Evolutionary conservation across 2,113 vertebrate genomes (phyloP).

Genomic region (Notarius quadriscutis): DNA sequence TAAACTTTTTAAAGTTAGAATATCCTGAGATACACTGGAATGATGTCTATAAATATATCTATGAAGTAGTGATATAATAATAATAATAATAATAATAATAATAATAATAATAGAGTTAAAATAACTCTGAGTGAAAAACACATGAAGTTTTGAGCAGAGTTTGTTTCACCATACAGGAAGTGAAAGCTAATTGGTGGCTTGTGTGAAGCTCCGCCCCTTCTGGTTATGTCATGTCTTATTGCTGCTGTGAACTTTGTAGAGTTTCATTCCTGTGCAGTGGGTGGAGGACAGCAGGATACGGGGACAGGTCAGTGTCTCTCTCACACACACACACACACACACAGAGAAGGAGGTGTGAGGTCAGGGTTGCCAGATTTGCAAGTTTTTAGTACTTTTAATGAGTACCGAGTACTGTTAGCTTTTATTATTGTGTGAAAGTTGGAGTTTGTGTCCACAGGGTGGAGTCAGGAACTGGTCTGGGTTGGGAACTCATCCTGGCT

Average conservation of each 20-base stretch:
- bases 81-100: too few species aligned
- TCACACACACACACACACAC: slow-evolving; percentile 3
- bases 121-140: too few species aligned
- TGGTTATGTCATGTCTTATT: not conserved
- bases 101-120: not conserved
- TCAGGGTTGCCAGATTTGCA: slow-evolving; percentile 2
- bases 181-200: slow-evolving; percentile 6
- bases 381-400: not conserved
- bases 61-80: too few species aligned
- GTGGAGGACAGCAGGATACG: not conserved
- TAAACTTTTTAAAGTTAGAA: not conserved
- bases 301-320: slow-evolving; percentile 16
- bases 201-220: not conserved
- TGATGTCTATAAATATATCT: too few species aligned
- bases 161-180: not conserved
- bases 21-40: not conserved
- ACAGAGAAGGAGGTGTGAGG: not conserved
- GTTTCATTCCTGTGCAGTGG: not conserved
- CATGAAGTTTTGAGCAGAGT: not conserved
- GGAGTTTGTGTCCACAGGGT: not conserved
- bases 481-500: not conserved
- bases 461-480: not conserved
- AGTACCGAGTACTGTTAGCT: not conserved
- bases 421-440: not conserved
- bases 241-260: not conserved